Percentiles rank a stretch among this genome's conserved stretches.
phyloP scores from a whole-genome alignment of 2,113 vertebrate species.

The Salvelinus sp. region DNA sequence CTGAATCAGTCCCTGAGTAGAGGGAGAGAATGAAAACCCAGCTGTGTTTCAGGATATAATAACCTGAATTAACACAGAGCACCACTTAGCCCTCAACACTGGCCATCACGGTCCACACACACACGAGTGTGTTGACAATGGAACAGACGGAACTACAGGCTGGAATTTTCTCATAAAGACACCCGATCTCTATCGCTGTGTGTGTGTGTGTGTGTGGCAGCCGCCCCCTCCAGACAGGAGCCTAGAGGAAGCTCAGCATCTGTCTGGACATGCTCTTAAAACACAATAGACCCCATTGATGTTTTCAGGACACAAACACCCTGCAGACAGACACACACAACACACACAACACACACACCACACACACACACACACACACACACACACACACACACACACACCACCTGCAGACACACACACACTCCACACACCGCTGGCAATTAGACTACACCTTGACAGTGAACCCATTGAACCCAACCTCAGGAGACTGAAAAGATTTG shows the following conservation, averaged over 20 bases:
- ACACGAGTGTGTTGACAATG: conserved; percentile 9
- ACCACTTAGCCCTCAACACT: conserved; percentile 16
- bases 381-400: no score
- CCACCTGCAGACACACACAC: no score
- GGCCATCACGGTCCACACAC: background rate
- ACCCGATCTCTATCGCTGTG: conserved; percentile 30
- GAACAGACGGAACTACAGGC: conserved; percentile 29
- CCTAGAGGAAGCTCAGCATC: conserved; percentile 8
- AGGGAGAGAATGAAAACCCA: no score
- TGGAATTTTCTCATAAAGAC: conserved; percentile 51
- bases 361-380: no score
- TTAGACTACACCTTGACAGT: background rate
- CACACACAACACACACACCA: background rate
- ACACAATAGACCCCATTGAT: conserved; percentile 35
- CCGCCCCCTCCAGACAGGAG: conserved; percentile 9
- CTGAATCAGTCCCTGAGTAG: no score
- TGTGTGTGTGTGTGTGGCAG: background rate
- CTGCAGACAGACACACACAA: background rate
- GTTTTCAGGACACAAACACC: conserved; percentile 1
- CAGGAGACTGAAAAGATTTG: no score
- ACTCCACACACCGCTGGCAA: background rate
- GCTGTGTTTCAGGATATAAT: background rate
- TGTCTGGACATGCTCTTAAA: conserved; percentile 12
- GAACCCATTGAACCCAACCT: conserved; percentile 27
- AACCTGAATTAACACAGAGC: background rate